Conservation (phyloP, 1,140 invertebrate genomes). For the Lycorma delicatula region DNA sequence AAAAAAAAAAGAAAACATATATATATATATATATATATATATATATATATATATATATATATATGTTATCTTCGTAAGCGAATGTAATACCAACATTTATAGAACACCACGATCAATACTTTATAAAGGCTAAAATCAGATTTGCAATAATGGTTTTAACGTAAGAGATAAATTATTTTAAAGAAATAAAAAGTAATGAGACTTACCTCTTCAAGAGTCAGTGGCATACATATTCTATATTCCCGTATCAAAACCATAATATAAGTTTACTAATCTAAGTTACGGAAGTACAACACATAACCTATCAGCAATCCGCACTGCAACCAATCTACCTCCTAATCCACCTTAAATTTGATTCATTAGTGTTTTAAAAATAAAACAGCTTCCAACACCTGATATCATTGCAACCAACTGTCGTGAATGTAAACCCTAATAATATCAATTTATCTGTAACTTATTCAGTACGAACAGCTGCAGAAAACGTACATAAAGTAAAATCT, state of each 20-base stretch:
- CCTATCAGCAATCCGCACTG: no score
- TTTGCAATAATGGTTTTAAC: neutral
- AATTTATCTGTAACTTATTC: no score
- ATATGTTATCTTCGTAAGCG: neutral
- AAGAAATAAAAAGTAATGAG: conserved; percentile 7
- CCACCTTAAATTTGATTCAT: no score
- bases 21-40: neutral
- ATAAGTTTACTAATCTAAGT: no score
- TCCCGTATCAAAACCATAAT: conserved; percentile 82
- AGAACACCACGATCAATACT: neutral
- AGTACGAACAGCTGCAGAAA: no score
- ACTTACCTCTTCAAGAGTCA: conserved; percentile 80
- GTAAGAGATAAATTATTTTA: conserved; percentile 2
- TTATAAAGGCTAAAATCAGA: neutral
- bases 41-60: neutral
- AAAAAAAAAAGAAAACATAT: neutral
- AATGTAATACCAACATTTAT: neutral
- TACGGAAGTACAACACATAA: no score
- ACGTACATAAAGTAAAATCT: no score
- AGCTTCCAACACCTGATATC: no score
- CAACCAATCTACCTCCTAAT: no score
- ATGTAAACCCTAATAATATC: no score
- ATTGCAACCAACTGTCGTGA: no score
- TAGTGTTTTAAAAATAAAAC: no score
- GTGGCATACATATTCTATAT: conserved; percentile 86